Conservation (phyloP, 2,797 vertebrate genomes). For the Eulemur albifrons region DNA sequence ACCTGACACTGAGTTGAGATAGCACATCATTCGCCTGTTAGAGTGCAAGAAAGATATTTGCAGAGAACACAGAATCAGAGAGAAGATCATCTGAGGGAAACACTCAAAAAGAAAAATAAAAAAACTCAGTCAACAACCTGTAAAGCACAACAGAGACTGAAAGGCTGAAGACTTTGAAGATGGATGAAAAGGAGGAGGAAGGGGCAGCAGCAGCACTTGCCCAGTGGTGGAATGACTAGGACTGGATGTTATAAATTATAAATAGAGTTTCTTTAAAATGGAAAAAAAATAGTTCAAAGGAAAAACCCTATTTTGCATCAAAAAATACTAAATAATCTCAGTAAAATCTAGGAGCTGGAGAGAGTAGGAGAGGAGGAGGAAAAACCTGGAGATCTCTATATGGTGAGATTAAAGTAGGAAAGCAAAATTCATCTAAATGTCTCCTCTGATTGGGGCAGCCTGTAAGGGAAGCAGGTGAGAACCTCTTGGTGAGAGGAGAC, state of each 20-base stretch:
- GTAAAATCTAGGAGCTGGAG: background rate
- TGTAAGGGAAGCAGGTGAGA: background rate
- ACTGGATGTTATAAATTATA: background rate
- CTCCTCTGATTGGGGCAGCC: background rate
- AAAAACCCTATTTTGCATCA: background rate
- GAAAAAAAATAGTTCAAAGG: background rate
- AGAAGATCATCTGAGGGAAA: background rate
- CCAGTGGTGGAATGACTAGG: background rate
- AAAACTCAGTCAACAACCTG: background rate
- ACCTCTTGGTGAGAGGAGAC: background rate
- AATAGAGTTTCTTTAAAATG: background rate
- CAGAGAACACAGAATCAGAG: background rate
- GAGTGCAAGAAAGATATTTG: background rate
- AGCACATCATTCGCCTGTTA: background rate
- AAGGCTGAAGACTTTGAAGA: background rate
- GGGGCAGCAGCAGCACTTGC: background rate
- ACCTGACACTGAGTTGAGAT: background rate
- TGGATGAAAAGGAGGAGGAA: background rate
- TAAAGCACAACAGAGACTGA: background rate
- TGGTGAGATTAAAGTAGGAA: background rate
- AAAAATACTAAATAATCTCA: background rate
- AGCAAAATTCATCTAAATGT: background rate
- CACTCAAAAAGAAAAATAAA: too few species aligned
- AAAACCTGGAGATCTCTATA: background rate
- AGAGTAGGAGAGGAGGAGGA: background rate